Base-by-base conservation (phyloP, 2,113 vertebrate species). In the Motacilla tschutschensis region DNA sequence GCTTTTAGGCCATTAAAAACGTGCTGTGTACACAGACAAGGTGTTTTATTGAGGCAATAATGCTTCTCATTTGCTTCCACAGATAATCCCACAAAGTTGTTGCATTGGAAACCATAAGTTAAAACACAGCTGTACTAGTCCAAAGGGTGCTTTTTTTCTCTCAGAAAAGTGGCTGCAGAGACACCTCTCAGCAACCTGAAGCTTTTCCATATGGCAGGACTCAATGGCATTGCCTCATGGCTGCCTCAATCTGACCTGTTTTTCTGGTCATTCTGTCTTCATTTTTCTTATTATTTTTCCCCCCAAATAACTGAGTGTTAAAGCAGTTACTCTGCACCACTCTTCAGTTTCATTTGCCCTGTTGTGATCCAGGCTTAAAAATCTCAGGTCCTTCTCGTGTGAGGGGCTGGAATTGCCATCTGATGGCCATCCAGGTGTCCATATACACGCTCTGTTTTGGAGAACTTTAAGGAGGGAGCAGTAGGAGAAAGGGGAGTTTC, bases 391-490 rank as follows among this genome's bases (percentile, higher is more conserved):
- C 24, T 43, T 47, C 9, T 14, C 1, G 0, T 48, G 7, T 48
- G 41, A 86, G 58, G 74, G 74, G 16, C 29, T 17, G n/a, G 60
- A 77, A 67, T 60, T 73, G 60, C 35, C n/a, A 31, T 51, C 31
- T 1, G 0, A 4, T 54, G 50, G 43, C 25, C 40, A 40, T 74
- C 31, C 31, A 55, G 46, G 28, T 50, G 7, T 64, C 48, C 3
- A 0, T 17, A 2, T n/a, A 17, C 3, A 8, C 59, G 38, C 47
- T 70, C 13, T 0, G 0, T 35, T 69, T 44, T 55, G 44, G 22
- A 44, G 59, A 31, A 48, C 22, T 40, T 47, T 29, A 47, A 36
- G 13, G 29, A 70, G 16, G 35, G 26, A 69, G 9, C 15, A 28
- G 35, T 16, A 54, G 55, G 33, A 69, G 18, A 58, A 35, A 29